Conservation (phyloP, 2,113 vertebrate genomes). For the Sturnira hondurensis region DNA sequence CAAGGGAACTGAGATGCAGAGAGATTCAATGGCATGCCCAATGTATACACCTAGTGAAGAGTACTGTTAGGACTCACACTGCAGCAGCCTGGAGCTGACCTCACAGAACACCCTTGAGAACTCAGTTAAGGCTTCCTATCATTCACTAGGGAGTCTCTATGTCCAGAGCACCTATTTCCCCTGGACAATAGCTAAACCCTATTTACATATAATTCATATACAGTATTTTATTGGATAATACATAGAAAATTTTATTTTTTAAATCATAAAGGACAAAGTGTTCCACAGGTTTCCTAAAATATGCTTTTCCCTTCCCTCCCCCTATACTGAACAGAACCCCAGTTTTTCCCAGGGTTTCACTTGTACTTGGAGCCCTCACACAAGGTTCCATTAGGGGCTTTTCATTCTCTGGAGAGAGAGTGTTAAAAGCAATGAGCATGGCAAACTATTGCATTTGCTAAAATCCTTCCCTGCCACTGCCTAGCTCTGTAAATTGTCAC, state of each 20-base stretch:
- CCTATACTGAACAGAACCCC: neutral
- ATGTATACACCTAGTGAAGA: fast-evolving
- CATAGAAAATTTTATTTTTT: neutral
- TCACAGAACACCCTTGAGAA: neutral
- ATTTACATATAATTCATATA: neutral
- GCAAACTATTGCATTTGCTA: neutral
- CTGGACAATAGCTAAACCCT: neutral
- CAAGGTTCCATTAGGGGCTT: neutral
- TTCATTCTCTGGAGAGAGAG: neutral
- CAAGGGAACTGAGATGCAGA: neutral
- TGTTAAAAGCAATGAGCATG: neutral
- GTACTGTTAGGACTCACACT: neutral
- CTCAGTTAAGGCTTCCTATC: neutral
- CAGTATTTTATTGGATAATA: neutral
- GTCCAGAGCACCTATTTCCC: neutral
- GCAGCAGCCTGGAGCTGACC: fast-evolving
- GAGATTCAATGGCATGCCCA: neutral
- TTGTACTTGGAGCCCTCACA: neutral
- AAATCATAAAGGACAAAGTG: neutral
- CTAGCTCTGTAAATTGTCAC: neutral
- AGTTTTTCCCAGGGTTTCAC: neutral
- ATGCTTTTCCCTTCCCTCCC: fast-evolving
- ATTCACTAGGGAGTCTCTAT: neutral
- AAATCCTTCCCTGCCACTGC: neutral
- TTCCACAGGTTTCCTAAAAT: neutral